A percentile compares a stretch with the other conserved stretches of the same genome.
phyloP scores from a whole-genome alignment of 2,888 invertebrate genomes.

The Halocaridina rubra region DNA sequence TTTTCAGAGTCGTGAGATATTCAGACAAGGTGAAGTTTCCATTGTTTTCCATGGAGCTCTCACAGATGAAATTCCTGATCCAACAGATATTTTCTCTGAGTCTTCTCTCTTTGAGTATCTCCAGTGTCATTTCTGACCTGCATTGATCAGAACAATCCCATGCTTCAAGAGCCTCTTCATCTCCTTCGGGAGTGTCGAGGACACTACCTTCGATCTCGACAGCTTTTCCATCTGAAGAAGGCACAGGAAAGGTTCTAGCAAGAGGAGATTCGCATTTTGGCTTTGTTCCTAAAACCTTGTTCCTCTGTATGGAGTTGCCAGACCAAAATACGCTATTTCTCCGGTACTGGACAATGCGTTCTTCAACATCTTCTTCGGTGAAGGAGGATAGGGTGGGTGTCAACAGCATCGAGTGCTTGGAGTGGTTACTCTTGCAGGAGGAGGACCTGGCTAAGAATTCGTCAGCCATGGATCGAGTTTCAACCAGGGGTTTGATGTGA shows the following conservation, averaged over 20 bases:
- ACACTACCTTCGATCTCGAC: not conserved
- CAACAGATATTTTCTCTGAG: slow-evolving; percentile 37
- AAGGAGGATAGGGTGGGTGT: not conserved
- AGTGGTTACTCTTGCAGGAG: not conserved
- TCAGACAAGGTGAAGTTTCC: slow-evolving; percentile 5
- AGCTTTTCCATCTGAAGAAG: not conserved
- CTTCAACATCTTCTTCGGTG: slow-evolving; percentile 34
- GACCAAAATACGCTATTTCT: slow-evolving; percentile 41
- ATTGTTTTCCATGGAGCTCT: slow-evolving; percentile 16
- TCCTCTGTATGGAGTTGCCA: not conserved
- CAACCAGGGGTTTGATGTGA: not conserved
- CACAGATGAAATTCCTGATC: slow-evolving; percentile 31
- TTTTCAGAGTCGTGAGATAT: slow-evolving; percentile 26
- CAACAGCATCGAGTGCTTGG: not conserved
- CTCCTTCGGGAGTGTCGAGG: not conserved
- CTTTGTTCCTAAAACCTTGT: not conserved
- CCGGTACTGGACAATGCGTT: slow-evolving; percentile 40
- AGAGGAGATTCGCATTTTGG: not conserved
- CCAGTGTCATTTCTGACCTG: slow-evolving; percentile 29
- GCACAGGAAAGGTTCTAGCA: not conserved
- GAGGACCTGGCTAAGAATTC: not conserved
- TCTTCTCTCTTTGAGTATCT: slow-evolving; percentile 24
- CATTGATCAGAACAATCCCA: not conserved
- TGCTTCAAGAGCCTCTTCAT: not conserved
- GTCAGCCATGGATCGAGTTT: not conserved